These are phyloP conservation scores for Lagorchestes hirsutus DNA, from an alignment of 2,797 vertebrate species.

Conservation along the genomic window DNA sequence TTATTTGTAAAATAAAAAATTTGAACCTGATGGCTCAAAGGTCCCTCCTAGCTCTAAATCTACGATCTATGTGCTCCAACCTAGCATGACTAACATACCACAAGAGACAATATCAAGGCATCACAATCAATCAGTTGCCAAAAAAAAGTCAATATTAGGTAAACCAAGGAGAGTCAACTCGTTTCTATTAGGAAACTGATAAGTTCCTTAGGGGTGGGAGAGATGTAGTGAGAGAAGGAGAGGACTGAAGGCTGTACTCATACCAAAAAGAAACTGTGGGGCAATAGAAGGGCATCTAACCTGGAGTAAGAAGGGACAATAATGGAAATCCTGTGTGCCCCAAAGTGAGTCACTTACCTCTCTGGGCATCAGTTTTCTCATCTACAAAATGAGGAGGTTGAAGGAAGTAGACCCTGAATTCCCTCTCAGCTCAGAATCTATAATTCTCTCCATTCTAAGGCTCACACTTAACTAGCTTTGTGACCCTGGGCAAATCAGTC, in stretches of 20 bases:
- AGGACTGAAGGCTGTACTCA: neutral
- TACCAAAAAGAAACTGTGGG: neutral
- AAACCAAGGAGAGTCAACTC: neutral
- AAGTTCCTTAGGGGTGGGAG: neutral
- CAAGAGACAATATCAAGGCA: neutral
- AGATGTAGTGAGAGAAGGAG: neutral
- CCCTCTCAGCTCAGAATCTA: neutral
- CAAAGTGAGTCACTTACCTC: neutral
- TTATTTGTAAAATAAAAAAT: neutral
- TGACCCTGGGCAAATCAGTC: neutral
- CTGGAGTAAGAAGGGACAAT: neutral
- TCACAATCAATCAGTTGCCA: neutral
- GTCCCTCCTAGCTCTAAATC: neutral
- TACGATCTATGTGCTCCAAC: neutral
- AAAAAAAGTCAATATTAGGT: neutral
- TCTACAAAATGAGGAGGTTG: neutral
- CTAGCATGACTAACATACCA: neutral
- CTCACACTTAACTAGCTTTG: neutral
- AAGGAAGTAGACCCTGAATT: neutral
- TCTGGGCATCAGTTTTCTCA: neutral
- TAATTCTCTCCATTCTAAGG: neutral
- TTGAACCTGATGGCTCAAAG: neutral
- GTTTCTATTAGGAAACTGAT: neutral
- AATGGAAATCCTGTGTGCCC: neutral
- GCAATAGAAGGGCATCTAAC: neutral